Evolutionary conservation across 2,888 invertebrate species (phyloP), one percentile per base, ranked within the genome.

Genomic region (Cheilosia vulpina): DNA sequence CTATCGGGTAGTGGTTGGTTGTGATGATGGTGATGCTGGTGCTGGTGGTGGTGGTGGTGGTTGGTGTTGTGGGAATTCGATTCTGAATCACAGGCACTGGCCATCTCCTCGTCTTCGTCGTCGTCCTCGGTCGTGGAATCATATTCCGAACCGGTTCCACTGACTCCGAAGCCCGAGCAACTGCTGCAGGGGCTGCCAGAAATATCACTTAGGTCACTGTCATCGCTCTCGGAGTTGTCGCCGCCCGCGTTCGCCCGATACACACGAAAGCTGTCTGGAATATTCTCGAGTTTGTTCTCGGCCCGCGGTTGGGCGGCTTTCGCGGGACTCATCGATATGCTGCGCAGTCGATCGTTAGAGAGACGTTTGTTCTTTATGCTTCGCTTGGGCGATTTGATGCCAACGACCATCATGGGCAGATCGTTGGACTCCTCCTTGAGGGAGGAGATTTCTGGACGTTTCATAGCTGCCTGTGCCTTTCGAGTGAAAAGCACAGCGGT

Each of bases 401-500:
- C 83, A 1, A 87, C 88, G 19, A 88, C 75, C 34, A 89, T 82
- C 41, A 88, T 82, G 5, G 89, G 84, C 11, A 89, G 68, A 43
- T 88, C 88, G 41, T 84, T 80, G 6, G 79, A 81, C 52, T 87
- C 84, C 47, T 84, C 79, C 50, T 87, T 80, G 50, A 76, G 72
- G 0, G 87, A 77, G 53, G 83, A 73, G 62, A 87, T 83, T 87
- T 87, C 91, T 5, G 92, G 92, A 76, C 91, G 90, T 89, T 93
- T 92, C 52, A 93, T 89, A 82, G 93, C 93, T 1, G 94, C 94
- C 89, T 94, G 94, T 1, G 95, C 95, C 91, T 96, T 96, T 60
- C 96, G 93, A 11, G 96, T 96, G 88, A 96, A 95, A 38, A 96
- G 92, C 31, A 96, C 96, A n/a, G 96, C 95, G 24, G 96, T 96